Conservation (phyloP, 2,113 vertebrate species). For the Brienomyrus longianalis region DNA sequence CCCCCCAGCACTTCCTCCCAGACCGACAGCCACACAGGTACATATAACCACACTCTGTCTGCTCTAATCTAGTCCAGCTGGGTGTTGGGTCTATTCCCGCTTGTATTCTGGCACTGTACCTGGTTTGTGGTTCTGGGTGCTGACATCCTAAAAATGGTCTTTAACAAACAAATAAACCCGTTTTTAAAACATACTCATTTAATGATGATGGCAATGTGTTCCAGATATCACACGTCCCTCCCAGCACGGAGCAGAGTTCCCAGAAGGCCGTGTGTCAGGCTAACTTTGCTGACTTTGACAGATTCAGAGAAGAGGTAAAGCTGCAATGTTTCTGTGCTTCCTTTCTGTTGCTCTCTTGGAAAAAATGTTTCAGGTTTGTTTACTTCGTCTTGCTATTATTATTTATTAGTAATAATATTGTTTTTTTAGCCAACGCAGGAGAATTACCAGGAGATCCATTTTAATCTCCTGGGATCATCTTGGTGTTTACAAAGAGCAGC, state of each 20-base stretch:
- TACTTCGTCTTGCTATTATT: background rate
- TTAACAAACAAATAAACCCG: background rate
- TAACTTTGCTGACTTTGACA: conserved; percentile 59
- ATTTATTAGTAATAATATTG: background rate
- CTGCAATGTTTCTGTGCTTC: no score
- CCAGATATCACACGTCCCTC: conserved; percentile 51
- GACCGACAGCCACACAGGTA: conserved; percentile 81
- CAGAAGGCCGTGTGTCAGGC: conserved; percentile 50
- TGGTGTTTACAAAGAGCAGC: background rate
- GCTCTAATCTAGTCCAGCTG: background rate
- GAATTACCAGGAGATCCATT: background rate
- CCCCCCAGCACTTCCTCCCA: conserved; percentile 83
- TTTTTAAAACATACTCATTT: background rate
- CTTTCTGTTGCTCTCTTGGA: background rate
- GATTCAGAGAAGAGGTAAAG: conserved; percentile 60
- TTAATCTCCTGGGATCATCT: background rate
- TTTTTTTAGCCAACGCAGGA: background rate
- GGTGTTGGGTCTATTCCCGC: background rate
- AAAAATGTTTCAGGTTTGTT: background rate
- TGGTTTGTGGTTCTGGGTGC: background rate
- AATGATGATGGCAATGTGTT: conserved; percentile 10
- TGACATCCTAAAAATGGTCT: background rate
- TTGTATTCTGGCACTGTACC: background rate
- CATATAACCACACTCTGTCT: background rate
- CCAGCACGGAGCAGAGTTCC: conserved; percentile 37